Evolutionary conservation across 2,797 vertebrate genomes (phyloP), one percentile per base, ranked within the genome.

Genomic region (Tympanoctomys barrerae): DNA sequence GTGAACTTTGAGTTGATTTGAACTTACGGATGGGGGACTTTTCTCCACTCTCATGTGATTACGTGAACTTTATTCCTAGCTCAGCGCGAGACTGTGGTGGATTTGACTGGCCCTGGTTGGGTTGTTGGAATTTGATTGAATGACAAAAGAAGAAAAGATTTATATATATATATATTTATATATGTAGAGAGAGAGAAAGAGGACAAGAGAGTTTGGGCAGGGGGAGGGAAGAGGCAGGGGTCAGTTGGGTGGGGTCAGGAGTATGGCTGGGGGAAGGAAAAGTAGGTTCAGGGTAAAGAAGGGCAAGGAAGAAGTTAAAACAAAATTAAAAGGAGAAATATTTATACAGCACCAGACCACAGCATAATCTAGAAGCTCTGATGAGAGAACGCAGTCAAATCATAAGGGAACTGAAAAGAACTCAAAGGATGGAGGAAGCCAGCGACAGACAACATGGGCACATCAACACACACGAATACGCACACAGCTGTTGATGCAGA

Each of bases 71-170:
- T 99, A 98, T 98, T 99, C 98, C 98, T 99, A 98, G 98, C 98
- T 99, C 98, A 98, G 98, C 98, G 97, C 98, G 98, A 99, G 98
- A 99, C 98, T 98, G 98, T 98, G 98, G 98, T 98, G 98, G 98
- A 98, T 99, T 98, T 98, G 98, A 98, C 98, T 98, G 98, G 98
- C 98, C 98, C 98, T 99, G 99, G 98, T 98, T 98, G 98, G 98
- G 98, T 98, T 98, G 98, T 99, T 99, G 98, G 98, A 98, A 98
- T 99, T 99, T 98, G 98, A 98, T 99, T 98, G 98, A 99, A 99
- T 99, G 98, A 99, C 98, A 99, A 99, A 99, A 99, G 98, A 99
- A 99, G 98, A 99, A 99, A 99, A 99, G 98, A 98, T 98, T 98
- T 98, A 98, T 99, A 98, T 98, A 98, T 99, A 98, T 98, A 98